Percentiles rank a stretch among this genome's conserved stretches.
Conservation (phyloP, 2,888 invertebrate species). For the Belgica antarctica region DNA sequence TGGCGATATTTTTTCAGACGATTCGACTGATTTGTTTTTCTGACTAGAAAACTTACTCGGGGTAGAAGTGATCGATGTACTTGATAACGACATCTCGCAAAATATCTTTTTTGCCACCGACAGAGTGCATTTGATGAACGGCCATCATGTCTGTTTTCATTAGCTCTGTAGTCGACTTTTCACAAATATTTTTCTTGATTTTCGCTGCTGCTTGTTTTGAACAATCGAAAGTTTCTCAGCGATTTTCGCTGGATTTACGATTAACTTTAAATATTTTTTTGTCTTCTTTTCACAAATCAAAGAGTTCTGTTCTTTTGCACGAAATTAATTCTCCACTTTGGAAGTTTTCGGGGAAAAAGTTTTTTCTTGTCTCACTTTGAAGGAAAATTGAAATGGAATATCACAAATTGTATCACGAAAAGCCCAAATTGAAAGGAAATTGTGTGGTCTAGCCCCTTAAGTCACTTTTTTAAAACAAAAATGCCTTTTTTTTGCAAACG, state of each 20-base stretch:
- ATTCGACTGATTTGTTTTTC: background rate
- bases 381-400: too few relatives aligned
- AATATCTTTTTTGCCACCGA: constrained; percentile 65
- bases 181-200: background rate
- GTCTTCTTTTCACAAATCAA: constrained; percentile 1
- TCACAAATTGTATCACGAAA: background rate
- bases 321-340: too few relatives aligned
- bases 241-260: background rate
- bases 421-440: too few relatives aligned
- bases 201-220: background rate
- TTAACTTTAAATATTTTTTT: background rate
- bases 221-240: background rate
- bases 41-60: constrained; percentile 61
- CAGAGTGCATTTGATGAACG: constrained; percentile 60
- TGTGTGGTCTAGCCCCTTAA: background rate
- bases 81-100: constrained; percentile 68
- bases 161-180: background rate
- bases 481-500: constrained; percentile 23
- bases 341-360: too few relatives aligned
- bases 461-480: constrained; percentile 30
- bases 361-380: too few relatives aligned
- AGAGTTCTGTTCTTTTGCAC: background rate
- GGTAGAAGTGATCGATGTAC: constrained; percentile 70
- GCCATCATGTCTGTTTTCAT: constrained; percentile 62
- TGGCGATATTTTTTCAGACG: constrained; percentile 39